A percentile compares a stretch with the other conserved stretches of the same genome.
Conservation (phyloP, 1,140 invertebrate genomes). For the Mya arenaria region DNA sequence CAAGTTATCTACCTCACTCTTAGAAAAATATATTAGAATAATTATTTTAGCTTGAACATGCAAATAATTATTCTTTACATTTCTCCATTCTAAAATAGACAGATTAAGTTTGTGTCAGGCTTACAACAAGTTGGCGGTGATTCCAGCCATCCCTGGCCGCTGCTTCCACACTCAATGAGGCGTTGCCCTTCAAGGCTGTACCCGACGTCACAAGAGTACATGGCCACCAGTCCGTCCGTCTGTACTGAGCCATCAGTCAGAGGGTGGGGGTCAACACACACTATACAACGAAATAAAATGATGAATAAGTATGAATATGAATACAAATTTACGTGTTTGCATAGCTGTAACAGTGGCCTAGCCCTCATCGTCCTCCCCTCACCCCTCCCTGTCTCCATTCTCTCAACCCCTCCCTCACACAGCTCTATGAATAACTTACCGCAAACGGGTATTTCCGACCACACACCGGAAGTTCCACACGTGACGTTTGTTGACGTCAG, state of each 20-base stretch:
- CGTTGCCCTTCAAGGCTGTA: background rate
- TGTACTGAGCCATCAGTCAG: background rate
- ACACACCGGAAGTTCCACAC: background rate
- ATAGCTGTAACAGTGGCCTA: background rate
- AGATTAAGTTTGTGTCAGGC: background rate
- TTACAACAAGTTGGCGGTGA: slow-evolving; percentile 13
- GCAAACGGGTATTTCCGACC: background rate
- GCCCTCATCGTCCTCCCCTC: background rate
- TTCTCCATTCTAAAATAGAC: no score
- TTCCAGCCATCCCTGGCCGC: slow-evolving; percentile 14
- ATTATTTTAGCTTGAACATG: no score
- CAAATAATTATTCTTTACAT: no score
- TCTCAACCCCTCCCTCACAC: background rate
- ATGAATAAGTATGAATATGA: no score
- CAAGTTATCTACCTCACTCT: no score
- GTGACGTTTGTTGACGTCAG: background rate
- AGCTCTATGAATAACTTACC: background rate
- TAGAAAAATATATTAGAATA: no score
- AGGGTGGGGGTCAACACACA: slow-evolving; percentile 18
- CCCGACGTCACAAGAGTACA: background rate
- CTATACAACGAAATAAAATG: no score
- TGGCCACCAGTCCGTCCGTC: background rate
- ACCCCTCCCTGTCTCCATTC: background rate
- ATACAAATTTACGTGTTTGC: no score
- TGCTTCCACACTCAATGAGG: background rate